phyloP scores from a whole-genome alignment of 1,140 invertebrate genomes.

The Atta colombica region DNA sequence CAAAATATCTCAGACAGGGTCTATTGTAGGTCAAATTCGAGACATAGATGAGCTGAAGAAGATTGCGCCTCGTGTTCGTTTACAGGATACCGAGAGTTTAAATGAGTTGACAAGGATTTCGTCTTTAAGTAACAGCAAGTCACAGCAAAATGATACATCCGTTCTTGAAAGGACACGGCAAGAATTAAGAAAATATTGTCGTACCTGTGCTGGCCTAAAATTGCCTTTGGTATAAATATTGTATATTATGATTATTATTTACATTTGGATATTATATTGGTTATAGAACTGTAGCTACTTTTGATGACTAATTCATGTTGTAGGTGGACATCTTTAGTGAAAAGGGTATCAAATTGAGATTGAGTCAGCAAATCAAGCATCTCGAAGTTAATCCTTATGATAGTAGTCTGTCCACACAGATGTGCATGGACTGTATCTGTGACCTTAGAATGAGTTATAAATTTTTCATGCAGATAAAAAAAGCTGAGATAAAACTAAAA shows the following conservation, averaged over 20 bases:
- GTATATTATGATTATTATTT: not conserved
- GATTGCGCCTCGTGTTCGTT: constrained; percentile 81
- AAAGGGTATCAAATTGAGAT: constrained; percentile 83
- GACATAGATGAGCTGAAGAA: constrained; percentile 84
- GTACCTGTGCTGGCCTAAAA: constrained; percentile 84
- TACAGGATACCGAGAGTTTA: constrained; percentile 78
- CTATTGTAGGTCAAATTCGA: constrained; percentile 79
- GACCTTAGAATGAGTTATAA: constrained; percentile 86
- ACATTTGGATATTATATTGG: not conserved
- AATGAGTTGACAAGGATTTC: constrained; percentile 77
- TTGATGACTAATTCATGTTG: not conserved
- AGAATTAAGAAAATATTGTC: constrained; percentile 83
- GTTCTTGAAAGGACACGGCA: constrained; percentile 69
- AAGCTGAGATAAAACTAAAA: constrained; percentile 83
- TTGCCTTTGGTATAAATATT: constrained; percentile 75
- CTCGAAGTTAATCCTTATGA: constrained; percentile 81
- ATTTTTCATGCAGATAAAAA: constrained; percentile 86
- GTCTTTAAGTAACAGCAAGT: constrained; percentile 43
- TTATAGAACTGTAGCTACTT: not conserved
- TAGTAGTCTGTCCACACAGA: constrained; percentile 83
- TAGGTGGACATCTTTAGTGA: constrained; percentile 84
- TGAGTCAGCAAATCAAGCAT: constrained; percentile 84
- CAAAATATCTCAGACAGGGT: constrained; percentile 2
- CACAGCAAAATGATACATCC: constrained; percentile 36
- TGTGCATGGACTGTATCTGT: constrained; percentile 86